Percentiles rank a stretch among this genome's conserved stretches.
phyloP scores from a whole-genome alignment of 2,888 invertebrate species.

The Willowsia nigromaculata region DNA sequence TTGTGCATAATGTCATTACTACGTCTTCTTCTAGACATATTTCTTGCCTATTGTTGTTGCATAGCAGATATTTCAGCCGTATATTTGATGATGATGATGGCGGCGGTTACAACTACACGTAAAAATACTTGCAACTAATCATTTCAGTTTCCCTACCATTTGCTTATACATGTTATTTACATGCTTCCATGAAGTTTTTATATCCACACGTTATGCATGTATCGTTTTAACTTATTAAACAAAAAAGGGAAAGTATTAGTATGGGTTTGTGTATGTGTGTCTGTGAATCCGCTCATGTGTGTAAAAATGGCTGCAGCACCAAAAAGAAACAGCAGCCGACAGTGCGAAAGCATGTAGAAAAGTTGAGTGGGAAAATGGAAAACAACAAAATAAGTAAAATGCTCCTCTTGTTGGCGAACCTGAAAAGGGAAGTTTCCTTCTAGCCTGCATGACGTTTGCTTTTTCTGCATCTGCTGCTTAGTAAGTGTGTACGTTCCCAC shows the following conservation, averaged over 20 bases:
- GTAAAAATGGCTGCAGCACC: background rate
- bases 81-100: background rate
- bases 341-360: constrained; percentile 23
- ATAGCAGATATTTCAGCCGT: background rate
- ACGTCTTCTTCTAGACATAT: background rate
- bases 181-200: background rate
- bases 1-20: background rate
- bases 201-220: background rate
- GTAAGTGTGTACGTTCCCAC: background rate
- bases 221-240: background rate
- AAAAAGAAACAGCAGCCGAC: background rate
- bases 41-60: background rate
- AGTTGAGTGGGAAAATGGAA: constrained; percentile 21
- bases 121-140: constrained; percentile 25
- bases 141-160: constrained; percentile 1
- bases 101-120: background rate
- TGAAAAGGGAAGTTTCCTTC: constrained; percentile 28
- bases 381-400: constrained; percentile 35
- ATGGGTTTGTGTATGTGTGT: no score
- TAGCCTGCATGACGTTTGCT: background rate
- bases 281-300: background rate
- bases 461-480: background rate
- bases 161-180: background rate
- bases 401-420: background rate
- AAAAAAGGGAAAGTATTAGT: constrained; percentile 1